Percentiles rank a stretch among this genome's conserved stretches.
phyloP scores from a whole-genome alignment of 2,888 invertebrate genomes.

The Pammene aurita region DNA sequence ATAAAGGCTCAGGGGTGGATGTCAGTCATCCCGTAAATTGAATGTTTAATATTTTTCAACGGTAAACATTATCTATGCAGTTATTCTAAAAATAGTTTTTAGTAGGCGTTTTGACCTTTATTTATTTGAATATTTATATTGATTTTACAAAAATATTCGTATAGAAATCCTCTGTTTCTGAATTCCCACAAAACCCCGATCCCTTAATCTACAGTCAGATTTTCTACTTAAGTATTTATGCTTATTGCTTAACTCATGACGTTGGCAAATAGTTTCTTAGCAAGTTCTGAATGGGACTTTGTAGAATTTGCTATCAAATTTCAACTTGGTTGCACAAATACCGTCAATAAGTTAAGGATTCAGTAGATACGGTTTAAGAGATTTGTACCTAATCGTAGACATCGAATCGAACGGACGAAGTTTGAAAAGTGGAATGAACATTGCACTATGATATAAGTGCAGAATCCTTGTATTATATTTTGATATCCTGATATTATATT shows the following conservation, averaged over 20 bases:
- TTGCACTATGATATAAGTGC: no score
- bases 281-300: not conserved
- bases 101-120: not conserved
- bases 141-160: no score
- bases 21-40: constrained; percentile 4
- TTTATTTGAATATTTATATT: not conserved
- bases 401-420: not conserved
- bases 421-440: not conserved
- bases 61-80: not conserved
- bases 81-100: not conserved
- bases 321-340: not conserved
- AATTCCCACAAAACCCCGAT: no score
- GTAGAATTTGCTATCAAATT: not conserved
- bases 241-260: not conserved
- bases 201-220: no score
- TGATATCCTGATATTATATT: no score
- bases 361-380: not conserved
- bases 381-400: not conserved
- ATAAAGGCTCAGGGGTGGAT: constrained; percentile 6
- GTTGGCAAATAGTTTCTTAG: not conserved
- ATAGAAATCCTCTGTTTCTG: no score
- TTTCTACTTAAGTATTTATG: no score
- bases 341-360: constrained; percentile 1
- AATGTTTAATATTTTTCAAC: not conserved
- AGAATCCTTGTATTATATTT: no score